Percentiles rank a stretch among this genome's conserved stretches.
phyloP scores from a whole-genome alignment of 1,140 invertebrate genomes.

The Papilio polyxenes region DNA sequence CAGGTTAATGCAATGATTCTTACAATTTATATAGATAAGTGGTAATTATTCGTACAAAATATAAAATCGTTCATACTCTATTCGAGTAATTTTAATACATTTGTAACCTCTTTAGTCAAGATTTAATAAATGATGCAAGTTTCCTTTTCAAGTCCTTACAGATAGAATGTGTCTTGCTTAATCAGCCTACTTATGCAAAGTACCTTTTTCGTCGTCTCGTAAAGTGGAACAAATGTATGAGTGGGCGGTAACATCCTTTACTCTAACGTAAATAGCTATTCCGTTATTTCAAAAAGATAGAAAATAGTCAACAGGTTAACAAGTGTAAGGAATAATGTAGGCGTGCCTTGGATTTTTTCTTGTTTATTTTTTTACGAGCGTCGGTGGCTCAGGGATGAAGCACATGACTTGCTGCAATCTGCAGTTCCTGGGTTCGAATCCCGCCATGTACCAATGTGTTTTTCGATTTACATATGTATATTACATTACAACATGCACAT shows the following conservation, averaged over 20 bases:
- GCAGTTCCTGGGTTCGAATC: no score
- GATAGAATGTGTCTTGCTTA: constrained; percentile 18
- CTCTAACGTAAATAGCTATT: constrained; percentile 10
- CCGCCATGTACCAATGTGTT: no score
- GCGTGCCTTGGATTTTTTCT: not conserved
- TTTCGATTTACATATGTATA: no score
- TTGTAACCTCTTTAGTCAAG: not conserved
- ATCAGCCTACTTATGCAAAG: constrained; percentile 24
- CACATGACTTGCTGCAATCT: no score
- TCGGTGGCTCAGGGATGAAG: no score
- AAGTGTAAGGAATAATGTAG: not conserved
- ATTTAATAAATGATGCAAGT: constrained; percentile 2
- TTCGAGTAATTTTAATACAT: not conserved
- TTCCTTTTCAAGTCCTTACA: constrained; percentile 15
- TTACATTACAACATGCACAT: no score
- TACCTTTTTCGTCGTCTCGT: constrained; percentile 26
- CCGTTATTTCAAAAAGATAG: not conserved
- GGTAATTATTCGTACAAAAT: no score
- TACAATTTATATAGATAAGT: no score
- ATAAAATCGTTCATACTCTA: not conserved
- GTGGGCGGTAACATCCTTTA: constrained; percentile 31
- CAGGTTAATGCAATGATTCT: not conserved
- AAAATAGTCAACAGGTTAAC: not conserved
- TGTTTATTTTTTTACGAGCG: not conserved
- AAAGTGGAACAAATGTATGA: constrained; percentile 18